Percentiles rank a stretch among this genome's conserved stretches.
Conservation (phyloP, 2,888 invertebrate species). For the Brassicogethes aeneus region DNA sequence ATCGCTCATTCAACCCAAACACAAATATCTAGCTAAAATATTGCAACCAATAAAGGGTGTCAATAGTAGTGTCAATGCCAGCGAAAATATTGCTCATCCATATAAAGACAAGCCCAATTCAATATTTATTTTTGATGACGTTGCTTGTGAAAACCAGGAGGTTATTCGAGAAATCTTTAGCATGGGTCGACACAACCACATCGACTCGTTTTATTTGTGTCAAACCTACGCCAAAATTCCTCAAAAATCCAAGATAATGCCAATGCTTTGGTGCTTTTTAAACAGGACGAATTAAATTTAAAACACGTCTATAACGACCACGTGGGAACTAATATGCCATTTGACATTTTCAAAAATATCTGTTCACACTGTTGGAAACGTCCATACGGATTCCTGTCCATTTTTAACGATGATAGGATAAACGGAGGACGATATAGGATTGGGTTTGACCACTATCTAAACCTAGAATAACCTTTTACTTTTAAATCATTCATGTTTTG, state of each 20-base stretch:
- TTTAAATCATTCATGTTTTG: not conserved
- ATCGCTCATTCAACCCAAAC: not conserved
- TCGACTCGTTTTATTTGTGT: too few species aligned
- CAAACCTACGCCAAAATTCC: too few species aligned
- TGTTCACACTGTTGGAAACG: too few species aligned
- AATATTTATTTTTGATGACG: too few species aligned
- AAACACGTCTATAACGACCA: too few species aligned
- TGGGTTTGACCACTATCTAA: constrained; percentile 5
- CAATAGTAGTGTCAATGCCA: not conserved
- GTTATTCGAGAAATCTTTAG: constrained; percentile 6
- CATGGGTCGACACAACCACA: too few species aligned
- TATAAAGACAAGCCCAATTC: too few species aligned
- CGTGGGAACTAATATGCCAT: too few species aligned
- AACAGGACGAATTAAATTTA: too few species aligned
- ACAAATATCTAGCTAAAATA: not conserved
- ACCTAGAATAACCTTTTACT: constrained; percentile 4
- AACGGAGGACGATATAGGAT: constrained; percentile 4
- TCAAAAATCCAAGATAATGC: constrained; percentile 11
- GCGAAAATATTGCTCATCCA: not conserved
- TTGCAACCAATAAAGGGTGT: not conserved
- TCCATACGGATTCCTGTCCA: constrained; percentile 1
- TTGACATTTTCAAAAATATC: constrained; percentile 4
- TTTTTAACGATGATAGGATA: constrained; percentile 3
- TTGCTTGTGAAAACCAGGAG: not conserved
- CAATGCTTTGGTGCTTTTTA: constrained; percentile 11